Base-by-base conservation (phyloP, 1,140 invertebrate species). In the Ceratina japonica region DNA sequence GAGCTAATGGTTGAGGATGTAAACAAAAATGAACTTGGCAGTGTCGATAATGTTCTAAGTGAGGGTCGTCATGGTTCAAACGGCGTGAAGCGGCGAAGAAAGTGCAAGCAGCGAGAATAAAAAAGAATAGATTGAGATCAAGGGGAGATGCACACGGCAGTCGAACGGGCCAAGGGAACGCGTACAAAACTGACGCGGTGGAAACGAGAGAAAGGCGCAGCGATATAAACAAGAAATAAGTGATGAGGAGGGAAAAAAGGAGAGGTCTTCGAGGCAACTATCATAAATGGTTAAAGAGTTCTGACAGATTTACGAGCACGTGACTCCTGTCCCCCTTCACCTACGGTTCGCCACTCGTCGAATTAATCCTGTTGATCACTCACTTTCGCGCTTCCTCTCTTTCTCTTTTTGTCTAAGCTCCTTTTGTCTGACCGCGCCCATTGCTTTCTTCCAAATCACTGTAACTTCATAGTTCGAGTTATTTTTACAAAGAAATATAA, bases 11-110 rank as follows among this genome's bases (percentile, higher is more conserved):
- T 76, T 65, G 18, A 63, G 78, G 84, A 84, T 80, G 82, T 84
- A 85, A 85, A 85, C 83, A 85, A 69, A 80, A 84, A 58, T 85
- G 83, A 84, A 85, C 83, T 85, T 85, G 83, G 82, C 78, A 81
- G 82, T 85, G 78, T 56, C 73, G 82, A 85, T 84, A 84, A 85
- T 84, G 77, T 76, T 77, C 62, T 72, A 66, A 63, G 49, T 20
- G 69, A 49, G 82, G 82, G 82, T 84, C 82, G 83, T 22, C 68
- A 73, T 66, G 75, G 63, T 80, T 76, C 63, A 81, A 84, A 73
- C 44, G 20, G 52, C 56, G 66, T 80, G 51, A 77, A 84, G 73
- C 58, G 20, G 52, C 62, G 72, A 79, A 52, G 81, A 84, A 85
- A 80, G 82, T 77, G 49, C 79, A 44, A 63, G 52, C 83, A 37